Evolutionary conservation across 2,797 vertebrate genomes (phyloP).

Genomic region (Bradypodion ventrale): DNA sequence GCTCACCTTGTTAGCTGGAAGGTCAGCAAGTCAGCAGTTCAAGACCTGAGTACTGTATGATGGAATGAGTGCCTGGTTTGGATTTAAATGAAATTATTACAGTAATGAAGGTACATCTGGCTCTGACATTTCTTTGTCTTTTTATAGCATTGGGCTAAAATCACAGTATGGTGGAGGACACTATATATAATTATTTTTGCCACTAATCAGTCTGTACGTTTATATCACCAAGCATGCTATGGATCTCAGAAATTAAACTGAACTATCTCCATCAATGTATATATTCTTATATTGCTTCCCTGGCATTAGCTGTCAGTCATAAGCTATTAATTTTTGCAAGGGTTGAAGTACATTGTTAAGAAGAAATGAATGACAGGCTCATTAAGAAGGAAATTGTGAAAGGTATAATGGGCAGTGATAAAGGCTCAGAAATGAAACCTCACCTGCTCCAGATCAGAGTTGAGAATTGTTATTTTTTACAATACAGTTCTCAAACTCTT

Average conservation of each 20-base stretch:
- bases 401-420: background rate
- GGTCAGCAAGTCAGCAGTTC: no score
- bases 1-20: no score
- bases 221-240: background rate
- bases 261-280: background rate
- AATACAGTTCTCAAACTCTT: no score
- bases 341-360: conserved; percentile 3
- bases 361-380: background rate
- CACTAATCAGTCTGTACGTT: background rate
- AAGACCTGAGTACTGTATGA: no score
- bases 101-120: conserved; percentile 5
- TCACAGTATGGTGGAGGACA: background rate
- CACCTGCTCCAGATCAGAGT: background rate
- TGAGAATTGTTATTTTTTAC: no score
- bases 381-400: background rate
- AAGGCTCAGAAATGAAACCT: background rate
- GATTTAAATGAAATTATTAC: conserved; percentile 30
- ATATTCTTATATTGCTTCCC: conserved; percentile 20
- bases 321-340: background rate
- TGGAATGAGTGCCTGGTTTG: no score
- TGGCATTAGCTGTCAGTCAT: conserved; percentile 16
- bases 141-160: background rate
- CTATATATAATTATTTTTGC: conserved; percentile 12
- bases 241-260: background rate
- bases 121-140: background rate